These are phyloP conservation scores for Sebastes vulpes DNA, from an alignment of 2,797 vertebrate species.

Conservation along the genomic window DNA sequence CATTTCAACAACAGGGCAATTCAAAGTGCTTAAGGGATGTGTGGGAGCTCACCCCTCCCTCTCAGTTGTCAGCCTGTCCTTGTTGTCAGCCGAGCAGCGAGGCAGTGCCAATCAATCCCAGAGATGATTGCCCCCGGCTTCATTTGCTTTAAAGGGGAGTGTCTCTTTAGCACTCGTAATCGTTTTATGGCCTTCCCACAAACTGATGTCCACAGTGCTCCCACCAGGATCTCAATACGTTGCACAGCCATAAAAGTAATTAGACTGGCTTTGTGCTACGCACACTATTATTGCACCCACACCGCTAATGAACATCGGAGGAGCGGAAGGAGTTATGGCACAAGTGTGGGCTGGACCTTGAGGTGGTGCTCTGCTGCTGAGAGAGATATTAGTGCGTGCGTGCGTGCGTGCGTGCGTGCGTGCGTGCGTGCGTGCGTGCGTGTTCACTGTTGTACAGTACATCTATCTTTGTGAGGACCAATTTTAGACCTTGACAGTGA, in stretches of 20 bases:
- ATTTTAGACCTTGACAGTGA: background rate
- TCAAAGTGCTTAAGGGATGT: too few species aligned
- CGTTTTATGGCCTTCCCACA: constrained; percentile 64
- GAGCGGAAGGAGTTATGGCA: constrained; percentile 18
- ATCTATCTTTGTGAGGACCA: background rate
- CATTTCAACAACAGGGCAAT: too few species aligned
- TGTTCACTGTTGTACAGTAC: background rate
- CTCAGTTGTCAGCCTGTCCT: constrained; percentile 11
- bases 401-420: background rate
- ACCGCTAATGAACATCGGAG: constrained; percentile 55
- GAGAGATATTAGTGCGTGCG: background rate
- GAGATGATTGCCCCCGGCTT: constrained; percentile 46
- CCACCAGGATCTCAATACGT: constrained; percentile 19
- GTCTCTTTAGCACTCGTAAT: constrained; percentile 60
- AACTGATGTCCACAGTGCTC: constrained; percentile 24
- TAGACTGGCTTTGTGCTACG: constrained; percentile 72
- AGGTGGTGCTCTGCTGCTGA: constrained; percentile 15
- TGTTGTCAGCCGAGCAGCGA: constrained; percentile 29
- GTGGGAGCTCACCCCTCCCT: background rate
- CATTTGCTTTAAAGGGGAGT: constrained; percentile 46
- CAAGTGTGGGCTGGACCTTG: constrained; percentile 25
- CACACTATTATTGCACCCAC: constrained; percentile 51
- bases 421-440: background rate
- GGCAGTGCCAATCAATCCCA: constrained; percentile 54
- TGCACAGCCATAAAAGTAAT: constrained; percentile 74